phyloP scores from a whole-genome alignment of 2,797 vertebrate species.

The Chiloscyllium punctatum region DNA sequence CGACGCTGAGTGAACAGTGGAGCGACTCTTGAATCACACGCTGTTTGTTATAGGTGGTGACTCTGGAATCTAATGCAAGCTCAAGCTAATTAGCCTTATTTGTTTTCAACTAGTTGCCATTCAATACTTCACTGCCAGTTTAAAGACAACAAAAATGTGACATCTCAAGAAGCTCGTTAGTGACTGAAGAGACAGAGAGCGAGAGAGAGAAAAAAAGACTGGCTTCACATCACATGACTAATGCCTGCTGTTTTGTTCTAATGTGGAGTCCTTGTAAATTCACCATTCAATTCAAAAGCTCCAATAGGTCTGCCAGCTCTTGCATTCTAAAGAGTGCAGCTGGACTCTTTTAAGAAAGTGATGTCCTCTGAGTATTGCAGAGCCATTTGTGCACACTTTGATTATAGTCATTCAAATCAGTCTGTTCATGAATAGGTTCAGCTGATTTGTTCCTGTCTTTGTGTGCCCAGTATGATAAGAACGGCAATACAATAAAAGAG shows the following conservation, averaged over 20 bases:
- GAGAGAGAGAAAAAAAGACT: neutral
- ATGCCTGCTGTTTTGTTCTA: constrained; percentile 39
- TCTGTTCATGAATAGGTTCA: constrained; percentile 18
- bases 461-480: neutral
- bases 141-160: constrained; percentile 22
- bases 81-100: neutral
- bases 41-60: constrained; percentile 13
- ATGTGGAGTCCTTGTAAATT: constrained; percentile 14
- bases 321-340: constrained; percentile 25
- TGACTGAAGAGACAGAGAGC: neutral
- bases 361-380: constrained; percentile 25
- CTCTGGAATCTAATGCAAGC: neutral
- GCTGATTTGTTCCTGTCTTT: constrained; percentile 9
- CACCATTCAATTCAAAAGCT: constrained; percentile 17
- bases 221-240: constrained; percentile 27
- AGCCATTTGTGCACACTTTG: constrained; percentile 12
- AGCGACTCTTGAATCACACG: neutral
- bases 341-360: constrained; percentile 28
- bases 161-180: constrained; percentile 29
- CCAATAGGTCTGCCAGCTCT: constrained; percentile 35
- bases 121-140: constrained; percentile 10
- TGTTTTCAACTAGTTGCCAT: constrained; percentile 25
- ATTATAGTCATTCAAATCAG: constrained; percentile 30
- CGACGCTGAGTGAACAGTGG: neutral
- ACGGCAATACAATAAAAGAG: neutral